Percentiles rank a stretch among this genome's conserved stretches.
Evolutionary conservation across 2,113 vertebrate genomes (phyloP).

Genomic region (Cephalopholis sonnerati): DNA sequence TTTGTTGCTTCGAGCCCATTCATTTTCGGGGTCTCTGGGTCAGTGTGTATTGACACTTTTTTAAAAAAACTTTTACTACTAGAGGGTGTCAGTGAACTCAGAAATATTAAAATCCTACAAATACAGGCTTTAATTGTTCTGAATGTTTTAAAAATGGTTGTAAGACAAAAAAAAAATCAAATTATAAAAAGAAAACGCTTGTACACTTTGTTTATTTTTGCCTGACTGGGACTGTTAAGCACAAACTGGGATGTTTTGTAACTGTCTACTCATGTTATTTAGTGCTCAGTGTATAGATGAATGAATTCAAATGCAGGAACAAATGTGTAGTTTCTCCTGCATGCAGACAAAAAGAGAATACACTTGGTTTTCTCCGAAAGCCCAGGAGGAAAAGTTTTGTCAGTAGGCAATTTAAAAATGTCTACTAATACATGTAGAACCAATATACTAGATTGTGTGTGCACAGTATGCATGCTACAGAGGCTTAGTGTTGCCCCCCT

Average conservation of each 20-base stretch:
- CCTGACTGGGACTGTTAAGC: not conserved
- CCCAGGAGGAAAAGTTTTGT: not conserved
- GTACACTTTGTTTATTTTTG: too few species aligned
- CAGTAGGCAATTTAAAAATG: not conserved
- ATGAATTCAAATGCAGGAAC: not conserved
- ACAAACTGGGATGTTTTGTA: not conserved
- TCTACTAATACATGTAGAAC: not conserved
- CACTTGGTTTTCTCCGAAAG: not conserved
- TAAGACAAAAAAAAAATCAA: too few species aligned
- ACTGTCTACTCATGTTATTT: not conserved
- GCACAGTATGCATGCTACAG: constrained; percentile 8
- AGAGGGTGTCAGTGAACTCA: too few species aligned
- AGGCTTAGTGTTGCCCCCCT: not conserved
- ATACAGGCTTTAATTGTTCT: too few species aligned
- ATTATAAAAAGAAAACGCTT: too few species aligned
- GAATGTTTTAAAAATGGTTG: too few species aligned
- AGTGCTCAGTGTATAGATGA: not conserved
- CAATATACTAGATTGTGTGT: not conserved
- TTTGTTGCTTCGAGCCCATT: too few species aligned
- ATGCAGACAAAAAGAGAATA: not conserved
- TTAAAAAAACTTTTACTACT: too few species aligned
- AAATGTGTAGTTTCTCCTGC: not conserved
- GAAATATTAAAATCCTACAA: too few species aligned
- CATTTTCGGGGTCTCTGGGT: too few species aligned
- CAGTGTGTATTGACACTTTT: too few species aligned